phyloP scores from a whole-genome alignment of 2,888 invertebrate species.

The Ophraella communa region DNA sequence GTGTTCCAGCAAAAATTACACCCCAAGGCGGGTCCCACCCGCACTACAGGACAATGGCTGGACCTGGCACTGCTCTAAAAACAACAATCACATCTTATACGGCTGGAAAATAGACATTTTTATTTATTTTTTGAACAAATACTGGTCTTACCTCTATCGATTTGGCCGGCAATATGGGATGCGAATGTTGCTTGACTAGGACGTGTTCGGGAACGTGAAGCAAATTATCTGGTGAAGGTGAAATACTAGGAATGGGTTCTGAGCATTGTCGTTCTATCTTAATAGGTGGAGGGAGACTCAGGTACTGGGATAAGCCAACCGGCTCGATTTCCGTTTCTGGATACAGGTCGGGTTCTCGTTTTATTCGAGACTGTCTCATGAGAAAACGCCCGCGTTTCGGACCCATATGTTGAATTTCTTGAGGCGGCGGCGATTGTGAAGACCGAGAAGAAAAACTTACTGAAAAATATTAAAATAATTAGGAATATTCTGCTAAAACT shows the following conservation, averaged over 20 bases:
- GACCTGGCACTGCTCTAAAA: conserved; percentile 63
- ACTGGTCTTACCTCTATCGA: conserved; percentile 49
- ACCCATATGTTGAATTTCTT: conserved; percentile 59
- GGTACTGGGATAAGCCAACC: conserved; percentile 50
- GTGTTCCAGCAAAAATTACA: conserved; percentile 94
- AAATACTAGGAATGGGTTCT: conserved; percentile 65
- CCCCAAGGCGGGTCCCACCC: conserved; percentile 83
- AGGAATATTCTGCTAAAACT: too few species aligned
- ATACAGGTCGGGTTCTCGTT: conserved; percentile 67
- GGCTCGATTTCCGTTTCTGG: conserved; percentile 59
- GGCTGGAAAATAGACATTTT: too few species aligned
- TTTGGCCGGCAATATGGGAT: conserved; percentile 69
- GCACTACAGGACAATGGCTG: conserved; percentile 83
- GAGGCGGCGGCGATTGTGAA: conserved; percentile 21
- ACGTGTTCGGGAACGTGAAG: conserved; percentile 66
- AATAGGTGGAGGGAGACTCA: conserved; percentile 60
- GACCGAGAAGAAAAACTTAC: conserved; percentile 7
- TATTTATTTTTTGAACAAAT: too few species aligned
- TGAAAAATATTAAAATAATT: neutral
- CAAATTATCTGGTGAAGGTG: conserved; percentile 62
- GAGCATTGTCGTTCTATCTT: conserved; percentile 67
- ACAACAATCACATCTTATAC: too few species aligned
- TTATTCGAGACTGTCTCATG: conserved; percentile 72
- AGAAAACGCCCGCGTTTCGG: conserved; percentile 70
- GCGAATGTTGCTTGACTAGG: conserved; percentile 72